Evolutionary conservation across 2,113 vertebrate species (phyloP), one percentile per base, ranked within the genome.

Genomic region (Atrichornis clamosus): DNA sequence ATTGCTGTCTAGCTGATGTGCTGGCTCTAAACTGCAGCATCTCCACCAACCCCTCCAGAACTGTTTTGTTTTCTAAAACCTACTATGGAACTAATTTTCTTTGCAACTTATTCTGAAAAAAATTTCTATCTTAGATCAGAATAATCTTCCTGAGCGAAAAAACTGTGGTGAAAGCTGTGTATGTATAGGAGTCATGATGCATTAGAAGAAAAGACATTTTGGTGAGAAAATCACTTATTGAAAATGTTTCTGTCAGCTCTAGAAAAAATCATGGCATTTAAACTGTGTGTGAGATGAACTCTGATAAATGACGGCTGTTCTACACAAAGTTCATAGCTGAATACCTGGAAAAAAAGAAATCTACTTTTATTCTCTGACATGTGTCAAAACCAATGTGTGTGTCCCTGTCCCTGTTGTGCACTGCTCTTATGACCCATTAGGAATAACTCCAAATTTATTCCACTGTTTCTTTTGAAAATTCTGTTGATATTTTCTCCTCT

Each of bases 101-200:
- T 63, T 15, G 2, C 8, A 67, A 21, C 6, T 84, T 44, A 10
- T 22, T 69, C 42, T 53, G 41, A 20, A 20, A 20, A 41, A 13
- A 67, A 86, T 24, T 39, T 28, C 22, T 17, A 1, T 24, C 28
- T 37, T n/a, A 33, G 63, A 63, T 46, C 39, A 76, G 41, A 58
- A 89, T 79, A 79, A 37, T 22, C 19, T 1, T 62, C 41, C 41
- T 21, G 14, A 53, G 41, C 6, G 19, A 53, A 85, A 75, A 44
- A 3, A 2, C 21, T 10, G 3, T 22, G 12, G 7, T 63, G 35
- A 50, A 67, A 15, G 1, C 21, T 20, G 5, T 14, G 1, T 20
- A 10, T 26, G 2, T 8, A 2, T 20, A 33, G 20, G 20, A 28
- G 17, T 26, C 28, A 13, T 5, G 5, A 8, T 64, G 22, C 28